Base-by-base conservation (phyloP, 2,888 invertebrate genomes). In the Tachina grossa region DNA sequence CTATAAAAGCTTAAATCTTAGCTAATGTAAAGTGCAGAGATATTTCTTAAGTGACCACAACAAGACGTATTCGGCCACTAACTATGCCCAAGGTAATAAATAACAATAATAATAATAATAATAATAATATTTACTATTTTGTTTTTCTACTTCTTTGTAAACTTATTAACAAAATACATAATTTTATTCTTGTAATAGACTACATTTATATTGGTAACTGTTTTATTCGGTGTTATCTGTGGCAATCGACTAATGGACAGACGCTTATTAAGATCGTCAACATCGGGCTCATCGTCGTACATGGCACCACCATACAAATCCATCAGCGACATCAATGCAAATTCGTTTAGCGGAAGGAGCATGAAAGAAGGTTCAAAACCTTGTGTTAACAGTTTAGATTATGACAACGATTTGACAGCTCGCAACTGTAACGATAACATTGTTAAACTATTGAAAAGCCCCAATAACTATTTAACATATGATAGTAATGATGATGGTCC, bases 201-300 rank as follows among this genome's bases (percentile, higher is more conserved):
- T 13, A 74, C 84, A 22, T 81, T 88, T 9, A 53, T 88, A 66
- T 49, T 88, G 57, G 55, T 87, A 43, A 85, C 87, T 9, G 61
- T 87, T 55, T 82, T 87, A 31, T 86, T 87, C 14, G 87, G 87
- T 16, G 84, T 84, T 10, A 87, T 87, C 10, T 87, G 77, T 53
- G 87, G 87, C 13, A 87, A 85, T 85, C 88, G 87, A 5, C 66
- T 88, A 51, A 78, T 86, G 76, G 88, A 89, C 51, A 86, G 82
- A 22, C 80, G 82, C 14, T 65, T 87, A 41, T 71, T 85, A 31
- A 61, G 85, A 61, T 53, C 75, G 0, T 45, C 77, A 8, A 22
- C 57, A 1, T n/a, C 77, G 3, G 19, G 65, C 3, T n/a, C 61
- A 9, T 53, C 81, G 14, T 66, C 75, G n/a, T 75, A 75, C 9